phyloP scores from a whole-genome alignment of 1,140 invertebrate species.

The Latrodectus geometricus region DNA sequence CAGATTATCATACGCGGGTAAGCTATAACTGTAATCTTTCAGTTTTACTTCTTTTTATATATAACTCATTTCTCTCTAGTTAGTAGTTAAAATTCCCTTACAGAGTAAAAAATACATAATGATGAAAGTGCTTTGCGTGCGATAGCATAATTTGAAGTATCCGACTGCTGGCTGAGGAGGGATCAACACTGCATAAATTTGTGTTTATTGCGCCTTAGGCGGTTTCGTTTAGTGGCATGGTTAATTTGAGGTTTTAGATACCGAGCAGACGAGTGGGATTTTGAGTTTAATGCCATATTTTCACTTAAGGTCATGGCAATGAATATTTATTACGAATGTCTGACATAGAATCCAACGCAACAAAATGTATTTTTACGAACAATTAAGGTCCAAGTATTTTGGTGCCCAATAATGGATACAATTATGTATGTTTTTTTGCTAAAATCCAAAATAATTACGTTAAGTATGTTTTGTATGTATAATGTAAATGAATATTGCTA shows the following conservation, averaged over 20 bases:
- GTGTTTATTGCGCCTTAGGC: background rate
- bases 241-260: background rate
- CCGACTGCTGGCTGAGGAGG: background rate
- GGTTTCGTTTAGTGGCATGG: background rate
- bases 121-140: background rate
- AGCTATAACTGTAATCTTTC: background rate
- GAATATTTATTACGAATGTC: background rate
- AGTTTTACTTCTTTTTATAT: background rate
- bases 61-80: background rate
- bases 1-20: slow-evolving; percentile 27
- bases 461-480: too few relatives aligned
- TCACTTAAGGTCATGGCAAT: background rate
- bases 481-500: too few relatives aligned
- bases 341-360: too few relatives aligned
- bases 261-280: background rate
- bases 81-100: background rate
- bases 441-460: too few relatives aligned
- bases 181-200: background rate
- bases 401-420: too few relatives aligned
- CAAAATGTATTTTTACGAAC: too few relatives aligned
- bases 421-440: too few relatives aligned
- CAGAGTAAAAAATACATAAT: background rate
- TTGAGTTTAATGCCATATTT: background rate
- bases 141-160: background rate
- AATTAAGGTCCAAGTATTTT: too few relatives aligned